Evolutionary conservation across 2,888 invertebrate species (phyloP).

Genomic region (Folsomia candida): DNA sequence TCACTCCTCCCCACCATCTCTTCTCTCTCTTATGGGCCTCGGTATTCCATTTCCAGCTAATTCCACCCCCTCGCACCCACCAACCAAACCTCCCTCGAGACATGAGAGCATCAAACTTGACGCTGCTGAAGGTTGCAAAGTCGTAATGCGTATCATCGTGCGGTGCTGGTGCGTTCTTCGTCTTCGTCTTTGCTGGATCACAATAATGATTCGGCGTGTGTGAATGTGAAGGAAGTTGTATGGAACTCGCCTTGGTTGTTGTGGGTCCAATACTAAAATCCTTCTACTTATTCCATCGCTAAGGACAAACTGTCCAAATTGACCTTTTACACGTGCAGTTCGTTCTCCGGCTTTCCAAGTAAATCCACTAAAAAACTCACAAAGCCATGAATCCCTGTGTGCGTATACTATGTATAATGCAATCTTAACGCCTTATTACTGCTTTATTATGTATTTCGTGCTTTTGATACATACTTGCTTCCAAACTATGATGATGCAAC

Average conservation of each 20-base stretch:
- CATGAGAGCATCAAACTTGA: slow-evolving; percentile 14
- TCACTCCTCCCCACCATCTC: too few relatives aligned
- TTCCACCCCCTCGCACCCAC: background rate
- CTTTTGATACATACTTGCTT: too few relatives aligned
- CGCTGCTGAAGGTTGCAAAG: background rate
- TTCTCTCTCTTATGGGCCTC: too few relatives aligned
- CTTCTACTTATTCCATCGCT: slow-evolving; percentile 25
- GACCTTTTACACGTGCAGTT: slow-evolving; percentile 51
- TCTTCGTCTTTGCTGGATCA: too few relatives aligned
- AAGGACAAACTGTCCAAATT: slow-evolving; percentile 51
- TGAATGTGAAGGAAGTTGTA: too few relatives aligned
- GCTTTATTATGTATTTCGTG: too few relatives aligned
- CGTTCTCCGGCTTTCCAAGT: slow-evolving; percentile 29
- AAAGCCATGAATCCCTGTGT: slow-evolving; percentile 19
- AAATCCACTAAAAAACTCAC: too few relatives aligned
- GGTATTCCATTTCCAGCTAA: too few relatives aligned
- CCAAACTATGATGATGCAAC: too few relatives aligned
- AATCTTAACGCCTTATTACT: too few relatives aligned
- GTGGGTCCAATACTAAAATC: background rate
- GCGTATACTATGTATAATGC: too few relatives aligned
- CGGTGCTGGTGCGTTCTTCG: background rate
- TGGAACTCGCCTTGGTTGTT: background rate
- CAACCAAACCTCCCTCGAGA: background rate
- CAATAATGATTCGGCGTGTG: background rate
- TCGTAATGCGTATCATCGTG: slow-evolving; percentile 14